phyloP scores from a whole-genome alignment of 2,888 invertebrate genomes.

The Polymixis flavicincta region DNA sequence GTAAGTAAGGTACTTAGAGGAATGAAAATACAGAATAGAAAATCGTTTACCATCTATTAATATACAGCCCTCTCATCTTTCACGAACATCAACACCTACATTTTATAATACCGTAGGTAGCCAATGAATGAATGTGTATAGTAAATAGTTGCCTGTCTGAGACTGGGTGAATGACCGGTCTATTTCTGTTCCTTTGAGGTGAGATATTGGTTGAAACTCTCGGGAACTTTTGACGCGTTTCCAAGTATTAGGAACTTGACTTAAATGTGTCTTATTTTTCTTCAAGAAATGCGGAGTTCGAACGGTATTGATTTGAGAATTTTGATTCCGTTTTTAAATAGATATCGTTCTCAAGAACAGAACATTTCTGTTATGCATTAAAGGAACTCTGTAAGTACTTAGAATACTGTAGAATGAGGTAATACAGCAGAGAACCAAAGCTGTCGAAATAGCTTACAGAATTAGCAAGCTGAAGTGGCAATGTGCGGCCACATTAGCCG shows the following conservation, averaged over 20 bases:
- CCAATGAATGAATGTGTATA: conserved; percentile 55
- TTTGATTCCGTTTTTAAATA: neutral
- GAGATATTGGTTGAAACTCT: conserved; percentile 60
- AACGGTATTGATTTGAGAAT: neutral
- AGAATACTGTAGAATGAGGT: too few species aligned
- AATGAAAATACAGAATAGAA: too few species aligned
- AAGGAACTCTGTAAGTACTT: neutral
- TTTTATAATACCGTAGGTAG: conserved; percentile 19
- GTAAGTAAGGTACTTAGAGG: too few species aligned
- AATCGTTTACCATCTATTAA: too few species aligned
- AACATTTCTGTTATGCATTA: neutral
- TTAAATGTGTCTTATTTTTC: conserved; percentile 37
- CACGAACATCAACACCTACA: conserved; percentile 15
- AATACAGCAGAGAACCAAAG: too few species aligned
- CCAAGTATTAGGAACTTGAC: conserved; percentile 43
- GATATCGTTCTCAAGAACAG: neutral
- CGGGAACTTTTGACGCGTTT: conserved; percentile 58
- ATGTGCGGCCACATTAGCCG: too few species aligned
- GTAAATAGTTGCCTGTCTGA: conserved; percentile 42
- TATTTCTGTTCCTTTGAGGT: conserved; percentile 68
- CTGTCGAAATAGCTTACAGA: too few species aligned
- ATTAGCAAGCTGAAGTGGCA: too few species aligned
- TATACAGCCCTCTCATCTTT: neutral
- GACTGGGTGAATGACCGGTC: conserved; percentile 66
- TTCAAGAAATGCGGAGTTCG: neutral